A percentile compares a stretch with the other conserved stretches of the same genome.
Conservation (phyloP, 2,888 invertebrate species). For the Caenorhabditis sp. region DNA sequence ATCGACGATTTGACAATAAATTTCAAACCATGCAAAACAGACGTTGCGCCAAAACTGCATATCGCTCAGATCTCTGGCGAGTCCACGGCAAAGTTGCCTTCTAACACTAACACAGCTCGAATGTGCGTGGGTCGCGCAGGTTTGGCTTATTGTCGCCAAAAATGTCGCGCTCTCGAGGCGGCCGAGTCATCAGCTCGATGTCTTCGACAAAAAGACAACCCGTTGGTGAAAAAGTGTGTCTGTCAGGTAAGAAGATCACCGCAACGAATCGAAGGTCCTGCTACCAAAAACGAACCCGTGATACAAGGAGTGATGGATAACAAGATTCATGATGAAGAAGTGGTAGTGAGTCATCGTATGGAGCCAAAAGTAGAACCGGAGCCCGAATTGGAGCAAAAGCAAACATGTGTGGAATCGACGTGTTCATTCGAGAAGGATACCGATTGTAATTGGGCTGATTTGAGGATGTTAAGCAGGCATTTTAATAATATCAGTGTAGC, state of each 20-base stretch:
- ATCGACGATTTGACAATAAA: slow-evolving; percentile 41
- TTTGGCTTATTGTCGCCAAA: slow-evolving; percentile 35
- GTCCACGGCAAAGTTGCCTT: not conserved
- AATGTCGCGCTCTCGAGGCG: slow-evolving; percentile 36
- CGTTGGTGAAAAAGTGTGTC: slow-evolving; percentile 49
- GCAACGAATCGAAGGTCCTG: slow-evolving; percentile 16
- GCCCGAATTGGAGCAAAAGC: not conserved
- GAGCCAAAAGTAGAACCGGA: not conserved
- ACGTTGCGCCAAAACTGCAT: not conserved
- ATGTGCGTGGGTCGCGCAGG: slow-evolving; percentile 46
- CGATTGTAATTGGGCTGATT: slow-evolving; percentile 49
- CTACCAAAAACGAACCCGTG: slow-evolving; percentile 16
- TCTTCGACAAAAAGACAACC: slow-evolving; percentile 50
- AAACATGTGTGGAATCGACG: slow-evolving; percentile 20
- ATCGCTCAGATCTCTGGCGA: not conserved
- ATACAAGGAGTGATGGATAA: not conserved
- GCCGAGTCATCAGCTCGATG: slow-evolving; percentile 45
- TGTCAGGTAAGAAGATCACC: slow-evolving; percentile 48
- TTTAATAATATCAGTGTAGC: slow-evolving; percentile 61
- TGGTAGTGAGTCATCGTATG: not conserved
- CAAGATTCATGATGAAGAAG: slow-evolving; percentile 5
- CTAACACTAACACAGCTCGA: slow-evolving; percentile 3
- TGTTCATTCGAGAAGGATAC: slow-evolving; percentile 42
- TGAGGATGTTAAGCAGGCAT: slow-evolving; percentile 43
- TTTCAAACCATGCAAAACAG: slow-evolving; percentile 30